phyloP scores from a whole-genome alignment of 2,113 vertebrate genomes.

The Riparia riparia region DNA sequence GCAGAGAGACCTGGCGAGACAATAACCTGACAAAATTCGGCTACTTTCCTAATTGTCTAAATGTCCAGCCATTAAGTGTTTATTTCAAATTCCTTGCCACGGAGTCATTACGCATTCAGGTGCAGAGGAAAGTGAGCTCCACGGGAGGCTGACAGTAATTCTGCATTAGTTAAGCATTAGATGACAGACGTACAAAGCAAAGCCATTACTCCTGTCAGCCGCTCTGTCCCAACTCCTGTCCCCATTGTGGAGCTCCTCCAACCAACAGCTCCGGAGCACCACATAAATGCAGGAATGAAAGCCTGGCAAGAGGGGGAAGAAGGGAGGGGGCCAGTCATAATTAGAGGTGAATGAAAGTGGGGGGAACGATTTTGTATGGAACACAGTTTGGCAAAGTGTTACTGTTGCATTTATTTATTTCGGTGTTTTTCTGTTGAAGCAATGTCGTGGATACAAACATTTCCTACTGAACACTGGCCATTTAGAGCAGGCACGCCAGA shows the following conservation, averaged over 20 bases:
- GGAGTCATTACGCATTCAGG: conserved; percentile 65
- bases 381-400: background rate
- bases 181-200: conserved; percentile 70
- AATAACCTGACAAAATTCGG: background rate
- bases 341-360: background rate
- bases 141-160: conserved; percentile 69
- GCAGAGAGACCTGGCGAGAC: rapidly evolving
- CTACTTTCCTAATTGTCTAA: conserved; percentile 13
- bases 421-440: background rate
- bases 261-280: background rate
- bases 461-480: background rate
- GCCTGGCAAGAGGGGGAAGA: background rate
- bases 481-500: background rate
- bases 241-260: conserved; percentile 49
- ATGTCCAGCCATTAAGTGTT: background rate
- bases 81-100: conserved; percentile 49
- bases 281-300: background rate
- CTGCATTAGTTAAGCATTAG: conserved; percentile 70
- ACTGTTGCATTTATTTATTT: background rate
- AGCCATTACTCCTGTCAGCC: conserved; percentile 59
- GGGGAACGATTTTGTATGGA: background rate
- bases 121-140: conserved; percentile 57
- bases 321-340: background rate
- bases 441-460: background rate
- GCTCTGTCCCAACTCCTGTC: conserved; percentile 28